These are phyloP conservation scores for Misgurnus mizolepis DNA, from an alignment of 2,113 vertebrate species.

Conservation along the genomic window DNA sequence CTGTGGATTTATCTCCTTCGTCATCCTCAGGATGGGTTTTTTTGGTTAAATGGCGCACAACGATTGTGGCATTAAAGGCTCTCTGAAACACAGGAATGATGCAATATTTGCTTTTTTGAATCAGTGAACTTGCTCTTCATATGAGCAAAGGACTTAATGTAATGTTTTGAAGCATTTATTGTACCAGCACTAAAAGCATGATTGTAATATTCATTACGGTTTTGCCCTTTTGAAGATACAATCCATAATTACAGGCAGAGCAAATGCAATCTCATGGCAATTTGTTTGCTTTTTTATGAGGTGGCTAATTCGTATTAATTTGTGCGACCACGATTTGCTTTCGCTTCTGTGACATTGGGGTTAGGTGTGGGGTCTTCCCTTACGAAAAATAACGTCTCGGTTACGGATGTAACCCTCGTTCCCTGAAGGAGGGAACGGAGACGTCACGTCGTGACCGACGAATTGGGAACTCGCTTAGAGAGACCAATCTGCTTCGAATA, in stretches of 20 bases:
- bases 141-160: background rate
- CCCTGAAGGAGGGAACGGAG: too few relatives aligned
- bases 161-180: slow-evolving; percentile 1
- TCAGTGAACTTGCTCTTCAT: background rate
- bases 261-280: too few relatives aligned
- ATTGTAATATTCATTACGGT: slow-evolving; percentile 11
- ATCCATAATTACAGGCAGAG: slow-evolving; percentile 13
- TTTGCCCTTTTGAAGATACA: slow-evolving; percentile 25
- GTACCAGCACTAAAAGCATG: slow-evolving; percentile 15
- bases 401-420: too few relatives aligned
- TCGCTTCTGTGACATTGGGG: too few relatives aligned
- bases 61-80: slow-evolving; percentile 86
- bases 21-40: slow-evolving; percentile 59
- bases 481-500: too few relatives aligned
- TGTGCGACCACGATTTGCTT: too few relatives aligned
- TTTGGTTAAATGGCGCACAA: slow-evolving; percentile 82
- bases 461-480: too few relatives aligned
- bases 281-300: too few relatives aligned
- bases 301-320: too few relatives aligned
- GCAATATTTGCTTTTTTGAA: background rate
- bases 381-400: too few relatives aligned
- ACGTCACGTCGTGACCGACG: too few relatives aligned
- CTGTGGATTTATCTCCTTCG: slow-evolving; percentile 74
- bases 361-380: too few relatives aligned
- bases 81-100: slow-evolving; percentile 67